Conservation (phyloP, 30 jellyfish, hydroid and myxozoan species). For the Chrysaora quinquecirrha region DNA sequence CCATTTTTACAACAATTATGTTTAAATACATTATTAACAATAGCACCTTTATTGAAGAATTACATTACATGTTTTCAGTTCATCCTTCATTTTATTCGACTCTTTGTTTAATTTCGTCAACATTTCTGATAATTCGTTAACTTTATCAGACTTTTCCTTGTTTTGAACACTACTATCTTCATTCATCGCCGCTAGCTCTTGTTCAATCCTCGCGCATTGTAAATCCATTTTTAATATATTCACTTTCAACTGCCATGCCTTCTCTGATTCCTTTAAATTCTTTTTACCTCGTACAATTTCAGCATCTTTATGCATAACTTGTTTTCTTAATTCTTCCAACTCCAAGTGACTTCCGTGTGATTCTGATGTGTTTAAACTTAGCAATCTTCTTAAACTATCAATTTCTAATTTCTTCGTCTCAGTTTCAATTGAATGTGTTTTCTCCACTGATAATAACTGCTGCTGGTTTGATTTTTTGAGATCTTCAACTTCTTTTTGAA, state of each 20-base stretch:
- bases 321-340: constrained; percentile 49
- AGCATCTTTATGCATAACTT: constrained; percentile 45
- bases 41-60: no score
- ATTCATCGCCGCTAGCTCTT: constrained; percentile 20
- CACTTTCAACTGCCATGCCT: constrained; percentile 10
- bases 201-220: constrained; percentile 61
- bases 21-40: no score
- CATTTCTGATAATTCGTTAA: constrained; percentile 39
- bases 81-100: constrained; percentile 36
- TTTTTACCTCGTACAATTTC: constrained; percentile 23
- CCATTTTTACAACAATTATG: no score
- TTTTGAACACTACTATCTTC: constrained; percentile 16
- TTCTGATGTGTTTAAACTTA: constrained; percentile 52
- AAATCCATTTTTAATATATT: constrained; percentile 33
- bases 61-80: neutral
- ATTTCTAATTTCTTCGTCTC: constrained; percentile 67
- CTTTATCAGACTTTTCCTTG: no score
- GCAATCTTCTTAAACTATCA: constrained; percentile 58
- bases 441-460: constrained; percentile 52
- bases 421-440: constrained; percentile 61
- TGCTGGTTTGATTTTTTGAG: constrained; percentile 33
- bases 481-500: constrained; percentile 39
- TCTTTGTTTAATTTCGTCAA: constrained; percentile 41
- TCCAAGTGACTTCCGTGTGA: constrained; percentile 55
- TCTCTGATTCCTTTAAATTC: constrained; percentile 2